Percentiles rank a stretch among this genome's conserved stretches.
Conservation (phyloP, 2,888 invertebrate genomes). For the Cryptus viduatorius region DNA sequence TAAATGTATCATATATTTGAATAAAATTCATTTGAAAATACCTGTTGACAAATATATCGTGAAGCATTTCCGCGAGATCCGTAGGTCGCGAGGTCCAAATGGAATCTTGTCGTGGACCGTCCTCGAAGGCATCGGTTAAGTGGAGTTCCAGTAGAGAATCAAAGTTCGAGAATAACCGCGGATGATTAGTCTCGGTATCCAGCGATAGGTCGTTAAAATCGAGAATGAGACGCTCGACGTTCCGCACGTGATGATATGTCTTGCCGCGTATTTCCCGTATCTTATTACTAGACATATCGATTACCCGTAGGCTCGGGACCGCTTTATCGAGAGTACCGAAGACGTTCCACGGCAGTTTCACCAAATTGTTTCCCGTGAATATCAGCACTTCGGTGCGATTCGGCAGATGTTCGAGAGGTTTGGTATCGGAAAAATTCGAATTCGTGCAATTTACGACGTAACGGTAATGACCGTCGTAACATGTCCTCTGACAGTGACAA, state of each 20-base stretch:
- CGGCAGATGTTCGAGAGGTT: constrained; percentile 88
- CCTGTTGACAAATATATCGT: constrained; percentile 90
- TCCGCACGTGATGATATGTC: constrained; percentile 90
- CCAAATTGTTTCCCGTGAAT: constrained; percentile 90
- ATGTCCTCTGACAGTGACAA: constrained; percentile 87
- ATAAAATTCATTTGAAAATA: constrained; percentile 44
- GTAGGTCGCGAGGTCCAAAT: constrained; percentile 52
- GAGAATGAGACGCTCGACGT: constrained; percentile 89
- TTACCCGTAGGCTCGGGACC: constrained; percentile 87
- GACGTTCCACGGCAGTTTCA: constrained; percentile 89
- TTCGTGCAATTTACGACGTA: constrained; percentile 91
- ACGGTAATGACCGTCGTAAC: constrained; percentile 85
- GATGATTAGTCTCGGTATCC: constrained; percentile 88
- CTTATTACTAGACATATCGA: constrained; percentile 91
- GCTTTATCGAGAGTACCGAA: constrained; percentile 88
- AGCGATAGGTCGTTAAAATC: constrained; percentile 90
- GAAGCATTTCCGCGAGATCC: constrained; percentile 88
- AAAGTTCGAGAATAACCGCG: constrained; percentile 90
- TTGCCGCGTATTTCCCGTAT: constrained; percentile 91
- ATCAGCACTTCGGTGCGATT: constrained; percentile 89
- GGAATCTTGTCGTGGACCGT: constrained; percentile 85
- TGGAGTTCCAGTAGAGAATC: constrained; percentile 89
- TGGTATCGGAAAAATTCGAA: constrained; percentile 87
- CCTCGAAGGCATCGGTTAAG: constrained; percentile 91
- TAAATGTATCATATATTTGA: no score